Evolutionary conservation across 2,888 invertebrate species (phyloP).

Genomic region (Globia sparganii): DNA sequence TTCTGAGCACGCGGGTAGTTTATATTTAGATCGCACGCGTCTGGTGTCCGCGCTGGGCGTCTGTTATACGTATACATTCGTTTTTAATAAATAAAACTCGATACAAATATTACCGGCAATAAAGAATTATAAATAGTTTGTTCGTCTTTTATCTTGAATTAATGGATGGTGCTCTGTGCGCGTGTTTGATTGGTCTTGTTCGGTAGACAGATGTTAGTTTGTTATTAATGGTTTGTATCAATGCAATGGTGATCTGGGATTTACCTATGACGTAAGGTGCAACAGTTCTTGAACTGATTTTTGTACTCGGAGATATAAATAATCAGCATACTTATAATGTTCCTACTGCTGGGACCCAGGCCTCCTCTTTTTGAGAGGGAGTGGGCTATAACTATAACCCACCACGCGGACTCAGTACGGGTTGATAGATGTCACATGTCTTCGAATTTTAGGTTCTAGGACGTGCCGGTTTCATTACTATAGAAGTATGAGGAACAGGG

Average conservation of each 20-base stretch:
- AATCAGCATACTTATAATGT: no score
- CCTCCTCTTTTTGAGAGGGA: no score
- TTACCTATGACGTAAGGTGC: constrained; percentile 33
- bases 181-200: constrained; percentile 66
- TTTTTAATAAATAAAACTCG: constrained; percentile 82
- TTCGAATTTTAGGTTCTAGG: no score
- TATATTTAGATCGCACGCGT: constrained; percentile 85
- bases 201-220: constrained; percentile 59
- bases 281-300: not conserved
- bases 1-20: constrained; percentile 82
- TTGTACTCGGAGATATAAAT: not conserved
- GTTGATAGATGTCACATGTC: no score
- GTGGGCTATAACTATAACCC: no score
- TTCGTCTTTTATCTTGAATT: constrained; percentile 79
- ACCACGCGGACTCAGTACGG: no score
- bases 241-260: constrained; percentile 34
- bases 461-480: no score
- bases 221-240: constrained; percentile 56
- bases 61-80: constrained; percentile 76
- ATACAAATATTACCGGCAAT: constrained; percentile 86
- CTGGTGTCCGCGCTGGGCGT: constrained; percentile 79
- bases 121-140: constrained; percentile 80
- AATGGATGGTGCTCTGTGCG: constrained; percentile 74
- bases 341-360: no score
- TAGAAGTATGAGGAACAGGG: no score